Evolutionary conservation across 1,140 invertebrate species (phyloP).

Genomic region (Adoxophyes honmai): DNA sequence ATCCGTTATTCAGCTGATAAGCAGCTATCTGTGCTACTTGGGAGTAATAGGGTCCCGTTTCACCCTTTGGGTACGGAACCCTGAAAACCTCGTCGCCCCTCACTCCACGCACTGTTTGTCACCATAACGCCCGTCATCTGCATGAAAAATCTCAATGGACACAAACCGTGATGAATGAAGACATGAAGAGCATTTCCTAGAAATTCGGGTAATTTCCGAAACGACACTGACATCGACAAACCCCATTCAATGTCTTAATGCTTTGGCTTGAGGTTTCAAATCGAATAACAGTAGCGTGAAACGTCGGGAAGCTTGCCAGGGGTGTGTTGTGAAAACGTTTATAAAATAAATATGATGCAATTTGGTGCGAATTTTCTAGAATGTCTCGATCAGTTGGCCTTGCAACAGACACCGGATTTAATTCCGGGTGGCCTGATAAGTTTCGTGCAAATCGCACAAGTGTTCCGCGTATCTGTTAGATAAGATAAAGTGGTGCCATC

Average conservation of each 20-base stretch:
- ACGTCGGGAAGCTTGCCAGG: conserved; percentile 1
- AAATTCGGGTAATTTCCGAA: background rate
- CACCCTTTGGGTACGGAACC: too few relatives aligned
- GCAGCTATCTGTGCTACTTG: too few relatives aligned
- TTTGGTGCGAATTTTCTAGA: background rate
- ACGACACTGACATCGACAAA: background rate
- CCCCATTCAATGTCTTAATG: background rate
- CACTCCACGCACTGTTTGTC: too few relatives aligned
- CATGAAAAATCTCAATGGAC: too few relatives aligned
- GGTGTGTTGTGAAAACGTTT: background rate
- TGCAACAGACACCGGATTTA: background rate
- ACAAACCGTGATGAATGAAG: conserved; percentile 6
- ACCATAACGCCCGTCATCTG: too few relatives aligned
- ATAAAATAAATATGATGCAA: conserved; percentile 15
- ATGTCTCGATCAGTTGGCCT: background rate
- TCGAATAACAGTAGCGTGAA: background rate
- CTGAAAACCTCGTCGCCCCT: too few relatives aligned
- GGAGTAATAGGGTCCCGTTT: too few relatives aligned
- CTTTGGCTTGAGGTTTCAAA: background rate
- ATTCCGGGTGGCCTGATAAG: background rate
- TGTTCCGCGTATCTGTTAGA: too few relatives aligned
- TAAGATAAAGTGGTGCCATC: too few relatives aligned
- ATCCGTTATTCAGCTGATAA: too few relatives aligned
- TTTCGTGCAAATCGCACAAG: too few relatives aligned
- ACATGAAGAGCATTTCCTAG: conserved; percentile 12